Evolutionary conservation across 2,888 invertebrate genomes (phyloP).

Genomic region (Toxonevra muliebris): DNA sequence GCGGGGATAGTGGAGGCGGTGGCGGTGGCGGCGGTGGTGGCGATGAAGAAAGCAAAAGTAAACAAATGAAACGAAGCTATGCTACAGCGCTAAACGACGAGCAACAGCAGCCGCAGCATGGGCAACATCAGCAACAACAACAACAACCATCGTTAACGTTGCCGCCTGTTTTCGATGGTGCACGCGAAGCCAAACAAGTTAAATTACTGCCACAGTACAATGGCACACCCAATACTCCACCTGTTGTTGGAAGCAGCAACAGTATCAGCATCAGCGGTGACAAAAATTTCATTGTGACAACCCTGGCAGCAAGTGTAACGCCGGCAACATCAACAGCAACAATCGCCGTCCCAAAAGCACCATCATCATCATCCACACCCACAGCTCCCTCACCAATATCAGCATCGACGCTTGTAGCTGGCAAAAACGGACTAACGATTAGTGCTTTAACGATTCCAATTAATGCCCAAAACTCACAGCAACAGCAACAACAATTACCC

Average conservation of each 20-base stretch:
- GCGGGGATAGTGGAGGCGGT: not conserved
- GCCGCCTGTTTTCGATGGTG: conserved; percentile 3
- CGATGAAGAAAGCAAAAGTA: conserved; percentile 55
- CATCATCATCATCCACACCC: not conserved
- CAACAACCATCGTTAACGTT: not conserved
- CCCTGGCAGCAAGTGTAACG: conserved; percentile 23
- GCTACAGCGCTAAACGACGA: conserved; percentile 28
- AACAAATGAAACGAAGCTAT: conserved; percentile 51
- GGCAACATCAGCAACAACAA: conserved; percentile 36
- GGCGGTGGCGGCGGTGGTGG: conserved; percentile 6
- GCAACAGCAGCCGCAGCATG: conserved; percentile 36
- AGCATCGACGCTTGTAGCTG: conserved; percentile 45
- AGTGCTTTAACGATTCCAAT: conserved; percentile 47
- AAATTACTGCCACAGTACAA: conserved; percentile 49
- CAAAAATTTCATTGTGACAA: conserved; percentile 32
- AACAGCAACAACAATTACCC: conserved; percentile 47
- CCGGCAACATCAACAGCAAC: conserved; percentile 27
- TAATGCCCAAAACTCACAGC: conserved; percentile 42
- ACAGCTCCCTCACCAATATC: conserved; percentile 1
- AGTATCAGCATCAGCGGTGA: conserved; percentile 16
- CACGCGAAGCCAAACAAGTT: conserved; percentile 44
- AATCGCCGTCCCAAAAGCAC: conserved; percentile 49
- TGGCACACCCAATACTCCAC: conserved; percentile 41
- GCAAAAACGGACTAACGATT: conserved; percentile 57
- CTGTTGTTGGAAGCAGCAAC: conserved; percentile 17